Evolutionary conservation across 2,113 vertebrate genomes (phyloP), one percentile per base, ranked within the genome.

Genomic region (Cyprinodon brontotheroides): DNA sequence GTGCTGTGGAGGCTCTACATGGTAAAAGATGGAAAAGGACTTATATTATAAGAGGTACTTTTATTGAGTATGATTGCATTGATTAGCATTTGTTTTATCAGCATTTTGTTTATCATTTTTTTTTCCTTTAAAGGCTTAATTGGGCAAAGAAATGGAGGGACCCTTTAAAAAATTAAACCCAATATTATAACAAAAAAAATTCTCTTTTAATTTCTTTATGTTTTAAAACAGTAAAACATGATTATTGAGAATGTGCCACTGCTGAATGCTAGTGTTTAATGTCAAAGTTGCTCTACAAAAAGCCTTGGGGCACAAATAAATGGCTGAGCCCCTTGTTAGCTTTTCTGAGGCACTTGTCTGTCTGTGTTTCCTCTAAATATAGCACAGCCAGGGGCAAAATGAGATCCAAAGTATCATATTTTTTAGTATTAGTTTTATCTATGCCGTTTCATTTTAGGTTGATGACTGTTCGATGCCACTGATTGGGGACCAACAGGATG

Each of bases 41-140:
- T n/a, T 95, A 97, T 92, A 96, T 97, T 68, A 97, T 97, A n/a
- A 70, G 96, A 97, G 96, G 96, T 97, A 88, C 45, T n/a, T 22
- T 17, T 3, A 37, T 10, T 11, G 39, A 48, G 2, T 9, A 3
- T 11, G 3, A 45, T 2, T 3, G 45, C 15, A 41, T 12, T 15
- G n/a, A 39, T 11, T 11, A 48, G 0, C 29, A 29, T 45, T 8
- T 59, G 13, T 48, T 3, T 59, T 11, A 13, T 8, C 6, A 47
- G 12, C 11, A 11, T 39, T 61, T 45, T 36, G 0, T 1, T 37
- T 11, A 29, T 29, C 29, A 29, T 29, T 29, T 29, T 29, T 1
- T 29, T 29, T 29, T 29, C 29, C 29, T 29, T 29, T 29, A n/a
- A 29, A 29, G 29, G 29, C 29, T 29, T 29, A 29, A 29, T 29